phyloP scores from a whole-genome alignment of 1,140 invertebrate genomes.

The Trissolcus basalis region DNA sequence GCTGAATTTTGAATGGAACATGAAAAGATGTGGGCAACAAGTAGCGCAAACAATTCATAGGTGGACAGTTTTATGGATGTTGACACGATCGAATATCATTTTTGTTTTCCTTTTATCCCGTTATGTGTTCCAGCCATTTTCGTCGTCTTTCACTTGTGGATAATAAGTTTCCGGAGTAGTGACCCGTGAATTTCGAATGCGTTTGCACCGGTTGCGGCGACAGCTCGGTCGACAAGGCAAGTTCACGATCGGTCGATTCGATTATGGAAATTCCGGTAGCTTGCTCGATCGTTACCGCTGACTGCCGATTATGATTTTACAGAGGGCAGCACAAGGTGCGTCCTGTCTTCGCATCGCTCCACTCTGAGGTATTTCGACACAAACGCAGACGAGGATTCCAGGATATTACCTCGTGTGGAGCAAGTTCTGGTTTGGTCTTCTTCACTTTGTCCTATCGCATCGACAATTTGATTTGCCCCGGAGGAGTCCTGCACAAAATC shows the following conservation, averaged over 20 bases:
- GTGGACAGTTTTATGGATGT: conserved; percentile 35
- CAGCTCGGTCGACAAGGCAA: conserved; percentile 73
- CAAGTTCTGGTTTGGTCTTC: conserved; percentile 29
- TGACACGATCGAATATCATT: conserved; percentile 37
- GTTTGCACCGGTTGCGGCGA: conserved; percentile 71
- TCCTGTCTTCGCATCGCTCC: conserved; percentile 41
- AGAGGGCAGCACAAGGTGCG: conserved; percentile 25
- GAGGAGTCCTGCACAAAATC: conserved; percentile 10
- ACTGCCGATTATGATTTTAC: conserved; percentile 60
- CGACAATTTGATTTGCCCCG: conserved; percentile 36
- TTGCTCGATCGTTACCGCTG: conserved; percentile 62
- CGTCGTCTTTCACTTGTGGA: conserved; percentile 53
- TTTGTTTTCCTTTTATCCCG: conserved; percentile 42
- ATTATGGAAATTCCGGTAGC: conserved; percentile 70
- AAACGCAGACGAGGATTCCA: conserved; percentile 40
- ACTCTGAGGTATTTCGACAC: conserved; percentile 26
- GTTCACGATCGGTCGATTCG: conserved; percentile 69
- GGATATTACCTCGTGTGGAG: conserved; percentile 21
- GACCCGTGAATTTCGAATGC: conserved; percentile 72
- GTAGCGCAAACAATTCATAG: not conserved
- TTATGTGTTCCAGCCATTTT: conserved; percentile 28
- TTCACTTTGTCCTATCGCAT: conserved; percentile 44
- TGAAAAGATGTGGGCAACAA: no score
- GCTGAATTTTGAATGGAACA: no score
- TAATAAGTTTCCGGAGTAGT: conserved; percentile 71